Base-by-base conservation (phyloP, 2,888 invertebrate genomes). In the Elegia similella region DNA sequence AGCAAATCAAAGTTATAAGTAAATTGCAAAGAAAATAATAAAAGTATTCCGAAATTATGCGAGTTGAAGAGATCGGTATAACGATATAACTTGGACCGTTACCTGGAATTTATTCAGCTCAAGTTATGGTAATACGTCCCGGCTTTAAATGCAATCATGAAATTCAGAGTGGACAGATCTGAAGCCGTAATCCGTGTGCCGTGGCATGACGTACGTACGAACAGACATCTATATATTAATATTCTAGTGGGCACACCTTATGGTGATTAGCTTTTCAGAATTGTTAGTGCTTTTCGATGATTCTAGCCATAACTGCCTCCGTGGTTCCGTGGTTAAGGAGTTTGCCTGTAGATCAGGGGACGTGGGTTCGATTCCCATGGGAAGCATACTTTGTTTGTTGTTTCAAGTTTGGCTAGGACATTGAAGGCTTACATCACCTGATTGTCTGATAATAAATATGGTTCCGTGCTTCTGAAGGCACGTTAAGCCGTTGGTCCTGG, bases 101-200 rank as follows among this genome's bases (percentile, higher is more conserved):
- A 63, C 62, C 58, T 59, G 53, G 62, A 63, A 65, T 65, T 59
- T 66, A 66, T 68, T 59, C 62, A 63, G 59, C 42, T 56, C 61
- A 66, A 62, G 59, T 58, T 63, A 68, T 64, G 68, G 58, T 59
- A 66, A 66, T 64, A 56, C 53, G 48, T 62, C 61, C 60, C 48
- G 47, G 52, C 56, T 58, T 47, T 50, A 53, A 59, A 59, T 56
- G 57, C 58, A 55, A 55, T 44, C 42, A 56, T 48, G 55, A 59
- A 62, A 55, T 60, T 54, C 55, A 56, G 55, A 59, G 57, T 48
- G 47, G 43, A 53, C 30, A 53, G 53, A 43, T 43, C 42, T 53
- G 3, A 2, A 23, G 10, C 42, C 29, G 42, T 32, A 34, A 38
- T 52, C 46, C 46, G 17, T 13, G 7, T 38, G 10, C 42, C n/a